Evolutionary conservation across 1,140 invertebrate genomes (phyloP).

Genomic region (fruit fly (Drosophila melanogaster)): Release_6_plus_ISO1_MT NT_037436.4:6670501-6671000

Average conservation of each 20-base stretch:
- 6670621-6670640: slow-evolving; percentile 40
- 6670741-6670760: slow-evolving; percentile 32
- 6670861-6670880: slow-evolving; percentile 58
- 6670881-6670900: slow-evolving; percentile 78
- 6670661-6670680: slow-evolving; percentile 34
- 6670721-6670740: slow-evolving; percentile 21
- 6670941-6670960: slow-evolving; percentile 57
- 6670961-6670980: slow-evolving; percentile 72
- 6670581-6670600: slow-evolving; percentile 5
- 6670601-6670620: slow-evolving; percentile 50
- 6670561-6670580: slow-evolving; percentile 51
- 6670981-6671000: slow-evolving; percentile 70
- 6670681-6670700: slow-evolving; percentile 30
- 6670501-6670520: slow-evolving; percentile 68
- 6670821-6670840: slow-evolving; percentile 12
- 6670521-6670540: slow-evolving; percentile 83
- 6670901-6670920: slow-evolving; percentile 63
- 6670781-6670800: slow-evolving; percentile 62
- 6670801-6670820: slow-evolving; percentile 52
- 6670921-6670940: slow-evolving; percentile 26
- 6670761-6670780: slow-evolving; percentile 75
- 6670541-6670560: slow-evolving; percentile 79
- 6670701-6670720: slow-evolving; percentile 57
- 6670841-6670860: background rate
- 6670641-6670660: slow-evolving; percentile 29